Conservation (phyloP, 2,113 vertebrate species). For the Myrmecobius fasciatus region DNA sequence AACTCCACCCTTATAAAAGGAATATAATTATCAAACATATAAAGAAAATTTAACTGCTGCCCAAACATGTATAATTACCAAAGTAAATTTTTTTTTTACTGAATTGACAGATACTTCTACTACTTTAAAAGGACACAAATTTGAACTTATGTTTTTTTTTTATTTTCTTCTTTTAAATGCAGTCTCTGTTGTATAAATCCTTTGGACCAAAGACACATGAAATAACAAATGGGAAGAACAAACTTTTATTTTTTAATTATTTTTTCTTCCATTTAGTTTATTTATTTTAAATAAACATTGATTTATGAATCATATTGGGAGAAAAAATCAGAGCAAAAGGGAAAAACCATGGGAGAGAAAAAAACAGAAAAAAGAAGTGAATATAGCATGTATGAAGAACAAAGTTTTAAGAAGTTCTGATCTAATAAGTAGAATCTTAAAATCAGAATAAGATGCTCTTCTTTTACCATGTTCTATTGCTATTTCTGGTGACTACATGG, state of each 20-base stretch:
- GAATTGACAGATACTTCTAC: slow-evolving; percentile 29
- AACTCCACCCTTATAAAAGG: not conserved
- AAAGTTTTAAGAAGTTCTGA: slow-evolving; percentile 14
- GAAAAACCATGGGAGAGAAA: too few species aligned
- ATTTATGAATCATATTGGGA: too few species aligned
- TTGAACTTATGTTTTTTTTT: slow-evolving; percentile 1
- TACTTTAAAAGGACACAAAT: not conserved
- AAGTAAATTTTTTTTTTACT: slow-evolving; percentile 22
- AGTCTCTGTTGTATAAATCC: slow-evolving; percentile 24
- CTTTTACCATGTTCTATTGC: not conserved
- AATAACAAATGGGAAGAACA: slow-evolving; percentile 2
- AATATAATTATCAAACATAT: slow-evolving; percentile 7
- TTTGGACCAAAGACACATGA: not conserved
- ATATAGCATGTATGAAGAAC: not conserved
- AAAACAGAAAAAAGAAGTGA: too few species aligned
- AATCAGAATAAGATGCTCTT: not conserved
- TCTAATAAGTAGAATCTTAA: slow-evolving; percentile 34
- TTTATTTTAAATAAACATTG: too few species aligned
- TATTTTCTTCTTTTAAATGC: slow-evolving; percentile 45
- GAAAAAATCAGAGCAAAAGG: too few species aligned
- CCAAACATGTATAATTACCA: not conserved
- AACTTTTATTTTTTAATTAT: not conserved
- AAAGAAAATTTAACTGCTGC: not conserved
- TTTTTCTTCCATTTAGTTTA: too few species aligned
- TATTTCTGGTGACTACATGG: not conserved